Conservation (phyloP, 2,113 vertebrate genomes). For the Epinephelus fuscoguttatus region DNA sequence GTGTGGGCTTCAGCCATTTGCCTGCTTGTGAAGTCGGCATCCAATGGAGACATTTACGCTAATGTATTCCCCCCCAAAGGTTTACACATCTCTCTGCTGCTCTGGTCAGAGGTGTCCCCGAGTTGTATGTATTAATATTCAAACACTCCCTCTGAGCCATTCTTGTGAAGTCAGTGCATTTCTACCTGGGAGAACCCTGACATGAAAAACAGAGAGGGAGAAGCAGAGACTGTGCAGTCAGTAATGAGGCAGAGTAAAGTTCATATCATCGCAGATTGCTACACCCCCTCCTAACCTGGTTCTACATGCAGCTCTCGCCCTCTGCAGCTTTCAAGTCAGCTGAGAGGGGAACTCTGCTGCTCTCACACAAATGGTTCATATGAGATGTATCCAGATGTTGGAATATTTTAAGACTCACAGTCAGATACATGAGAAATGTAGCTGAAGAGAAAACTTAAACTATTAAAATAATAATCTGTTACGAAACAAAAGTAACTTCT, state of each 20-base stretch:
- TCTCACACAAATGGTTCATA: not conserved
- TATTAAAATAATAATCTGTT: not conserved
- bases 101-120: not conserved
- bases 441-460: not conserved
- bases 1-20: not conserved
- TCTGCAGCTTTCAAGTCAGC: slow-evolving; percentile 1
- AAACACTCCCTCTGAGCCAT: not conserved
- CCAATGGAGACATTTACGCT: not conserved
- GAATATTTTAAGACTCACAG: not conserved
- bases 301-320: not conserved
- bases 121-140: slow-evolving; percentile 19
- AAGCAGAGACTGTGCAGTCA: not conserved
- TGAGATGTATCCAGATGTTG: slow-evolving; percentile 6
- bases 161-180: not conserved
- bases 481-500: not conserved
- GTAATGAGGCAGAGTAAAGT: slow-evolving; percentile 17
- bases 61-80: not conserved
- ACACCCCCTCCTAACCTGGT: not conserved
- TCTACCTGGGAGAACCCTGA: not conserved
- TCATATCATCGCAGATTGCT: slow-evolving; percentile 14
- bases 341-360: not conserved
- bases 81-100: not conserved
- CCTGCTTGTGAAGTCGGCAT: not conserved
- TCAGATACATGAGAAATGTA: not conserved
- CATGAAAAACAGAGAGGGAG: not conserved